Conservation (phyloP, 2,888 invertebrate genomes). For the Xanthia icteritia region DNA sequence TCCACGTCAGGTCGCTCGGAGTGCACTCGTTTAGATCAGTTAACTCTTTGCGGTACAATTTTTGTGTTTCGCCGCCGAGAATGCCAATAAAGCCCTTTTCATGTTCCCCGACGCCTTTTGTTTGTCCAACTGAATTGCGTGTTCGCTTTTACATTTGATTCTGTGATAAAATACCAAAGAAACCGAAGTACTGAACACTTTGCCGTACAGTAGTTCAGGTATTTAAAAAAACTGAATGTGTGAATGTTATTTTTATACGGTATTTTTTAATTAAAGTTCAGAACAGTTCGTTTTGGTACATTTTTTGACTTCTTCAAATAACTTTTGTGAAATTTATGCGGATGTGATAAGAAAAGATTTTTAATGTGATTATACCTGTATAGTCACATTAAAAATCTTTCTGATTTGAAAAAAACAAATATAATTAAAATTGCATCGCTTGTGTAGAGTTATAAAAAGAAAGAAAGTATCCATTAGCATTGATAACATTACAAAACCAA, state of each 20-base stretch:
- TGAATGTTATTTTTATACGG: slow-evolving; percentile 46
- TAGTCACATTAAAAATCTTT: no score
- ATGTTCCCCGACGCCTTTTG: slow-evolving; percentile 76
- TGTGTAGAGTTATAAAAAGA: not conserved
- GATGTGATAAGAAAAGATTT: slow-evolving; percentile 31
- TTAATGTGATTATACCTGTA: slow-evolving; percentile 24
- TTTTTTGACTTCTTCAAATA: slow-evolving; percentile 41
- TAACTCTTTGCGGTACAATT: slow-evolving; percentile 78
- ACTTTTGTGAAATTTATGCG: slow-evolving; percentile 38
- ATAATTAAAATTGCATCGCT: no score
- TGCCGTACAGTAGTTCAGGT: slow-evolving; percentile 46
- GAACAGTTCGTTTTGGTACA: slow-evolving; percentile 21
- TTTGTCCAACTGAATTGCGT: slow-evolving; percentile 66
- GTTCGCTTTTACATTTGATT: slow-evolving; percentile 63
- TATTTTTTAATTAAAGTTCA: slow-evolving; percentile 53
- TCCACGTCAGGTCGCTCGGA: slow-evolving; percentile 59
- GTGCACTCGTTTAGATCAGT: slow-evolving; percentile 82
- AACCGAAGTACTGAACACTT: slow-evolving; percentile 50
- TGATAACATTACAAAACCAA: slow-evolving; percentile 25
- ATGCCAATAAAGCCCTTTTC: slow-evolving; percentile 81
- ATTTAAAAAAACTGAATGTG: slow-evolving; percentile 36
- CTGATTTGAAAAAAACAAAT: no score
- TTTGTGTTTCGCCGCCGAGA: slow-evolving; percentile 78
- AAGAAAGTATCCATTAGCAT: slow-evolving; percentile 25
- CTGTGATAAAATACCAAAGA: slow-evolving; percentile 63